Evolutionary conservation across 2,888 invertebrate species (phyloP).

Genomic region (Adelognathus sp.): DNA sequence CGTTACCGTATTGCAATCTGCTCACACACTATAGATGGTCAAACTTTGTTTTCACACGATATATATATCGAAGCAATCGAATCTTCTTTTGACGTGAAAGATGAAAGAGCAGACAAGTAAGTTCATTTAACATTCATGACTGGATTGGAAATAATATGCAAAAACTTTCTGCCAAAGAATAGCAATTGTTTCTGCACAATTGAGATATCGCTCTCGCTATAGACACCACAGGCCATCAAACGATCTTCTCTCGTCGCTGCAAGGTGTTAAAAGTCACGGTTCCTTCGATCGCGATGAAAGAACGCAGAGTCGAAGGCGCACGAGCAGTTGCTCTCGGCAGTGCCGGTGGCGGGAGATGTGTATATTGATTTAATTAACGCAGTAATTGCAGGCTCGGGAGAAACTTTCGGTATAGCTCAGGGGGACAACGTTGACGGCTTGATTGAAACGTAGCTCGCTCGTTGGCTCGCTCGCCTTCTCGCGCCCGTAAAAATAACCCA

Average conservation of each 20-base stretch:
- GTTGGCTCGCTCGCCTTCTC: conserved; percentile 8
- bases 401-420: conserved; percentile 78
- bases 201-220: not conserved
- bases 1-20: no score
- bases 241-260: not conserved
- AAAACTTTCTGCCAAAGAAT: no score
- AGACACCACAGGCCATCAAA: not conserved
- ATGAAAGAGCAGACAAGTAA: no score
- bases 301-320: not conserved
- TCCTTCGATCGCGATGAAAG: conserved; percentile 30
- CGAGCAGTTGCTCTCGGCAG: conserved; percentile 22
- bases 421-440: conserved; percentile 79
- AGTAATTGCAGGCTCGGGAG: conserved; percentile 77
- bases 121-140: no score
- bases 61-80: no score
- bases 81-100: no score
- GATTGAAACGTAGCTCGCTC: conserved; percentile 77
- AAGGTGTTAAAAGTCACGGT: not conserved
- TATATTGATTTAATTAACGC: conserved; percentile 78
- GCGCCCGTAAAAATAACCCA: conserved; percentile 78
- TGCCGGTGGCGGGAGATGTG: conserved; percentile 40
- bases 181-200: not conserved
- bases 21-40: no score
- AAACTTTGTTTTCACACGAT: no score
- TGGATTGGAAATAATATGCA: no score